phyloP scores from a whole-genome alignment of 2,888 invertebrate species.

The Drosophila paramelanica region DNA sequence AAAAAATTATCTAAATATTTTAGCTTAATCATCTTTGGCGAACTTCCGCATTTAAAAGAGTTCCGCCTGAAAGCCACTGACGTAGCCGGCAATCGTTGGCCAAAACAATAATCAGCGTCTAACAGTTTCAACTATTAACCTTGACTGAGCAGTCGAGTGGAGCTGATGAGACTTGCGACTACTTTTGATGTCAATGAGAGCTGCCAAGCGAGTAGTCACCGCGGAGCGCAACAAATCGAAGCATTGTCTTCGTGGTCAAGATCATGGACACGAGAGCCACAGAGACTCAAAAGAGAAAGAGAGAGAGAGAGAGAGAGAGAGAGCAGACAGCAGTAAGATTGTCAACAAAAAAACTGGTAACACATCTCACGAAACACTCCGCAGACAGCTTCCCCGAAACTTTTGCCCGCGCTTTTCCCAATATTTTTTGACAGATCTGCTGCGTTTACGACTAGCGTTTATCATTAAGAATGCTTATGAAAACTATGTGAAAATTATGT shows the following conservation, averaged over 20 bases:
- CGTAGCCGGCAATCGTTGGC: conserved; percentile 54
- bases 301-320: conserved; percentile 1
- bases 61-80: conserved; percentile 68
- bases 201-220: conserved; percentile 13
- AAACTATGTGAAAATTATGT: conserved; percentile 13
- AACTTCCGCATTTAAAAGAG: conserved; percentile 70
- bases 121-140: conserved; percentile 80
- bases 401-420: not conserved
- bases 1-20: conserved; percentile 23
- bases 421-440: not conserved
- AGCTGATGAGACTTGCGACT: conserved; percentile 29
- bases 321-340: not conserved
- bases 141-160: conserved; percentile 51
- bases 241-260: conserved; percentile 63
- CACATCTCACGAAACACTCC: conserved; percentile 3
- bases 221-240: conserved; percentile 23
- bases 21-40: conserved; percentile 49
- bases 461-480: conserved; percentile 33
- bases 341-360: conserved; percentile 43
- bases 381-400: not conserved
- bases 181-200: conserved; percentile 76
- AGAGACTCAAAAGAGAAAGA: not conserved
- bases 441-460: conserved; percentile 1
- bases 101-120: conserved; percentile 26
- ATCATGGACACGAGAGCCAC: conserved; percentile 62